Base-by-base conservation (phyloP, 2,113 vertebrate genomes). In the Rhizomys pruinosus region DNA sequence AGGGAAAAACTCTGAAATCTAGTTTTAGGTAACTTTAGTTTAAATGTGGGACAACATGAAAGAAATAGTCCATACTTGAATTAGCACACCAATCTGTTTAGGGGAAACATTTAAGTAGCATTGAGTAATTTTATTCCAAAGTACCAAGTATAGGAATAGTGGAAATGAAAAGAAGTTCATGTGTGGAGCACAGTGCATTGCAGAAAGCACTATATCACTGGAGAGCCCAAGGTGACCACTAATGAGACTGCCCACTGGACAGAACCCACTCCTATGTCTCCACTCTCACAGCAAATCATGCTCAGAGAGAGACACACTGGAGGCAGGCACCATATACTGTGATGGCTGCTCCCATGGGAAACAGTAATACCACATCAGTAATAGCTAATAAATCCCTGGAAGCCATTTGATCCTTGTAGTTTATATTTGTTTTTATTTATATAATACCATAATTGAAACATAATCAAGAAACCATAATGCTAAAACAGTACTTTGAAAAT, bases 1-100 rank as follows among this genome's bases (percentile, higher is more conserved):
- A n/a, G n/a, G n/a, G n/a, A 92, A 89, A 96, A 95, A 71, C 7
- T 10, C 34, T 81, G 27, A 94, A 95, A 86, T 42, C 57, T 64
- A 84, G 12, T 87, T 89, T 29, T 84, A 93, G 91, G 47, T 78
- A 78, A n/a, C 37, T 84, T 95, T 76, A 27, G 32, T 64, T 4
- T 13, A 64, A 72, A 77, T 84, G 15, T 34, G 69, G n/a, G 86
- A 90, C n/a, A n/a, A 95, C 94, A 90, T 59, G 6, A 15, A 32
- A 5, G 3, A 82, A 91, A 91, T 55, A 84, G 23, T 17, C 17
- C n/a, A 23, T 44, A 72, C 34, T 57, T 82, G 52, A 94, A 93
- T 57, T 68, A 57, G 12, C 22, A 59, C 0, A 39, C 22, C 1
- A 5, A 84, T 68, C n/a, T 76, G 32, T 77, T 44, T 63, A 42